Evolutionary conservation across 2,888 invertebrate genomes (phyloP).

Genomic region (Anorthoa munda): DNA sequence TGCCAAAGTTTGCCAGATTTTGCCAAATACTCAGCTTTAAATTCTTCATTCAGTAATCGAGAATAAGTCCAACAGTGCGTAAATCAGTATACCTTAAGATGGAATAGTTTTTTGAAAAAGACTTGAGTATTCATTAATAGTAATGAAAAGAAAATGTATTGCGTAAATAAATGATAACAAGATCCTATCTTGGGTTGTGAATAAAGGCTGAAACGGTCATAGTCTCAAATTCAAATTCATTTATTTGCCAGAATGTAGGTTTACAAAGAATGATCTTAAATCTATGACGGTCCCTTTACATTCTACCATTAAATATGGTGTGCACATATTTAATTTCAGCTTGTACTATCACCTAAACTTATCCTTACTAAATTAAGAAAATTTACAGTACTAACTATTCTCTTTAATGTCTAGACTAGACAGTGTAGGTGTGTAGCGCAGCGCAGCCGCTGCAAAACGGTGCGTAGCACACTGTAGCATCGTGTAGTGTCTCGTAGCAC

Average conservation of each 20-base stretch:
- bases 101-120: not conserved
- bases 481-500: not conserved
- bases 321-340: not conserved
- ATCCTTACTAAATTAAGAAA: too few species aligned
- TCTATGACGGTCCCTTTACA: too few species aligned
- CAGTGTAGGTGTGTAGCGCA: not conserved
- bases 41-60: too few species aligned
- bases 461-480: not conserved
- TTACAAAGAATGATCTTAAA: too few species aligned
- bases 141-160: not conserved
- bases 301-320: too few species aligned
- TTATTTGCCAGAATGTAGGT: too few species aligned
- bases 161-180: conserved; percentile 7
- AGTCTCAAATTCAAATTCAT: too few species aligned
- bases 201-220: not conserved
- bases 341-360: too few species aligned
- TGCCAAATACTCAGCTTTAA: too few species aligned
- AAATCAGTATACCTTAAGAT: not conserved
- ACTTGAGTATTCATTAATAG: not conserved
- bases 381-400: too few species aligned
- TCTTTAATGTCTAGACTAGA: not conserved
- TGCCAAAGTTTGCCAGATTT: too few species aligned
- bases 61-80: not conserved
- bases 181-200: not conserved
- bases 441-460: too few species aligned